Evolutionary conservation across 2,888 invertebrate species (phyloP).

Genomic region (Drosophila prostipennis): DNA sequence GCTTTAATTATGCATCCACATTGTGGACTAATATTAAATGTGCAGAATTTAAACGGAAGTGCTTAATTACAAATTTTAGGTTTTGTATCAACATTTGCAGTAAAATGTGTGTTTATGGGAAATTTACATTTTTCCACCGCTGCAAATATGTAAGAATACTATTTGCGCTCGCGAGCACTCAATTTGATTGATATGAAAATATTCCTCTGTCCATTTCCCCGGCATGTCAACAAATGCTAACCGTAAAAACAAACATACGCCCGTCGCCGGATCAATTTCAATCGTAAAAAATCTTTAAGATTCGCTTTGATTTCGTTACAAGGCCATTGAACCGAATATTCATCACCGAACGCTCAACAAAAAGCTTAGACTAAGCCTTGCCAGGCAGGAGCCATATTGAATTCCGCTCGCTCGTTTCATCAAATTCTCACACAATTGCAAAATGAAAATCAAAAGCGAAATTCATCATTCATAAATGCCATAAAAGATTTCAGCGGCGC

Average conservation of each 20-base stretch:
- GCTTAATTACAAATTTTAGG: slow-evolving; percentile 17
- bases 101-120: background rate
- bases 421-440: slow-evolving; percentile 53
- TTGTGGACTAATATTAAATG: background rate
- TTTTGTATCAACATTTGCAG: slow-evolving; percentile 4
- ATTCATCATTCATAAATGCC: slow-evolving; percentile 73
- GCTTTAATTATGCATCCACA: slow-evolving; percentile 26
- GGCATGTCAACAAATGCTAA: slow-evolving; percentile 8
- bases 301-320: slow-evolving; percentile 25
- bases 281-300: slow-evolving; percentile 21
- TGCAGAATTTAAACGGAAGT: slow-evolving; percentile 17
- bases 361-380: slow-evolving; percentile 24
- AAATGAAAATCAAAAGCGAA: slow-evolving; percentile 63
- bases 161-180: slow-evolving; percentile 18
- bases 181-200: slow-evolving; percentile 39
- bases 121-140: background rate
- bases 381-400: slow-evolving; percentile 35
- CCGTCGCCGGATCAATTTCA: slow-evolving; percentile 16
- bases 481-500: slow-evolving; percentile 47
- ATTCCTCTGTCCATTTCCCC: slow-evolving; percentile 7
- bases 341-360: slow-evolving; percentile 27
- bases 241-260: slow-evolving; percentile 24
- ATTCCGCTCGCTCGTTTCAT: slow-evolving; percentile 54
- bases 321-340: slow-evolving; percentile 50
- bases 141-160: slow-evolving; percentile 2